Conservation (phyloP, 2,888 invertebrate genomes). For the Diabrotica balteata region DNA sequence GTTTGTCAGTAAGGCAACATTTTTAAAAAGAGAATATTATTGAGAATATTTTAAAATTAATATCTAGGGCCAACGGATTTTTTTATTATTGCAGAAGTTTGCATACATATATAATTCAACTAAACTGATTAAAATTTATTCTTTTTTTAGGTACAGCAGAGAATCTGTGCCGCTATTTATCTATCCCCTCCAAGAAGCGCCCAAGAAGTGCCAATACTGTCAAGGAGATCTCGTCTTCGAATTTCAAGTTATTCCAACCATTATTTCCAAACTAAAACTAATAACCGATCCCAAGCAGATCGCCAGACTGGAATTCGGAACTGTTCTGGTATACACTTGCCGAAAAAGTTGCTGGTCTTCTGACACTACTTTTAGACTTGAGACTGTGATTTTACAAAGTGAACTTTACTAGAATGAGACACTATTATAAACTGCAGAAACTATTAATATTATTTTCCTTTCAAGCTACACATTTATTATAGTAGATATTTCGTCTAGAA, state of each 20-base stretch:
- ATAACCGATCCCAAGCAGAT: constrained; percentile 61
- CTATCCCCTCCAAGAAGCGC: constrained; percentile 68
- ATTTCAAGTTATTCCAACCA: constrained; percentile 82
- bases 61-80: too few species aligned
- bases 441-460: too few species aligned
- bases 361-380: constrained; percentile 71
- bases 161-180: constrained; percentile 72
- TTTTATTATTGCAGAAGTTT: too few species aligned
- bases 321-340: constrained; percentile 86
- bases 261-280: constrained; percentile 75
- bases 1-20: too few species aligned
- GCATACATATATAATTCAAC: too few species aligned
- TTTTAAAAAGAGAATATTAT: too few species aligned
- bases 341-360: constrained; percentile 84
- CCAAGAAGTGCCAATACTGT: constrained; percentile 71
- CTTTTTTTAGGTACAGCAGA: constrained; percentile 73
- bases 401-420: constrained; percentile 61
- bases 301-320: constrained; percentile 80
- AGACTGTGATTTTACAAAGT: constrained; percentile 78
- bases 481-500: too few species aligned
- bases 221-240: constrained; percentile 79
- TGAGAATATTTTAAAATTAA: too few species aligned
- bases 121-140: too few species aligned
- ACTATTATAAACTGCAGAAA: too few species aligned
- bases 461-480: too few species aligned